Conservation (phyloP, 2,888 invertebrate genomes). For the Marasmarcha lunaedactyla region DNA sequence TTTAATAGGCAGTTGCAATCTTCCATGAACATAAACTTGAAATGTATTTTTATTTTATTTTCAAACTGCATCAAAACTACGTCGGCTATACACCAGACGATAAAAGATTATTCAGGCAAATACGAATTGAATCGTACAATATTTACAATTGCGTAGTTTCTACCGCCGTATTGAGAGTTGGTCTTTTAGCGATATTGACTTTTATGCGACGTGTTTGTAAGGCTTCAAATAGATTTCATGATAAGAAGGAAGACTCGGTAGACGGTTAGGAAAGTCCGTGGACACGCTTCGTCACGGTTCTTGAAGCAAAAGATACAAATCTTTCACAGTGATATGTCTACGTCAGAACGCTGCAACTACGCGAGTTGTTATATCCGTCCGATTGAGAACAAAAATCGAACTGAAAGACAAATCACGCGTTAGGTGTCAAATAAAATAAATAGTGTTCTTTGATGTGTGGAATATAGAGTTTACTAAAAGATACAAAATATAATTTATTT, state of each 20-base stretch:
- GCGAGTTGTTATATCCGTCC: conserved; percentile 8
- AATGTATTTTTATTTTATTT: background rate
- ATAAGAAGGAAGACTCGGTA: too few species aligned
- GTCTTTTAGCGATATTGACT: background rate
- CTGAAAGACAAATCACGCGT: background rate
- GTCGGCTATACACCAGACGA: conserved; percentile 7
- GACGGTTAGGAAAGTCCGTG: conserved; percentile 48
- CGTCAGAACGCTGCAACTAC: conserved; percentile 36
- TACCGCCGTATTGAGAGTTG: conserved; percentile 7
- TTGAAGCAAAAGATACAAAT: conserved; percentile 40
- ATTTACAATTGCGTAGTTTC: background rate
- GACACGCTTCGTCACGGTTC: conserved; percentile 46
- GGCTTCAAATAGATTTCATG: too few species aligned
- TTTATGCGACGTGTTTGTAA: background rate
- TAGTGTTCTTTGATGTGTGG: too few species aligned
- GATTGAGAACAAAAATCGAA: conserved; percentile 1
- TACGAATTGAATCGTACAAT: conserved; percentile 6
- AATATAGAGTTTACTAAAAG: too few species aligned
- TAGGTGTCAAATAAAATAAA: too few species aligned
- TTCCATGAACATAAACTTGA: background rate
- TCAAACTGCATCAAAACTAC: conserved; percentile 4
- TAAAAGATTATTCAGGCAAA: conserved; percentile 10
- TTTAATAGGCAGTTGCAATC: background rate
- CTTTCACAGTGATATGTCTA: conserved; percentile 42
- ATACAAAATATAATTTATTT: too few species aligned